These are phyloP conservation scores for Gallinago paraguaiae DNA, from an alignment of 2,113 vertebrate genomes.

Conservation along the genomic window DNA sequence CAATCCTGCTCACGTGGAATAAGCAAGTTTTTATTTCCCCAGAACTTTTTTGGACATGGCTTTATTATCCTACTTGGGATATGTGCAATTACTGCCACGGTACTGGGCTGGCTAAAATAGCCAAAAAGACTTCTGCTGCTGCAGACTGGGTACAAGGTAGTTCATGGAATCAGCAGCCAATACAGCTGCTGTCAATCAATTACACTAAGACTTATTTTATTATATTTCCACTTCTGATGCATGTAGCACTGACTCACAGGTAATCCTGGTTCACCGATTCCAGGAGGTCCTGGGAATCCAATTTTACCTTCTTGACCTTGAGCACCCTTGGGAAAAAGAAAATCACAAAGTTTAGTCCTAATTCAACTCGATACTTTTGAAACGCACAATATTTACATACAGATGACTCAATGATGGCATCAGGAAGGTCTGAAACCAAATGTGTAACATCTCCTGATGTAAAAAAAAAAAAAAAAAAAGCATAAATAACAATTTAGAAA, in stretches of 20 bases:
- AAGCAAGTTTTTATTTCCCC: not conserved
- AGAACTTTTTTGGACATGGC: not conserved
- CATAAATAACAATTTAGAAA: not conserved
- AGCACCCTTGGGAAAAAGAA: constrained; percentile 78
- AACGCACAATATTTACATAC: not conserved
- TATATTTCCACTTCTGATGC: not conserved
- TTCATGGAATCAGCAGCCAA: not conserved
- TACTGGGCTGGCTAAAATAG: not conserved
- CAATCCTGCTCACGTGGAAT: not conserved
- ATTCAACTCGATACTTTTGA: not conserved
- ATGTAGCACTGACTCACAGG: constrained; percentile 73
- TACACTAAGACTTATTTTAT: not conserved
- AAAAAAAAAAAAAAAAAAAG: not conserved
- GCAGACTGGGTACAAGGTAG: not conserved
- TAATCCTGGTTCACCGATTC: constrained; percentile 82
- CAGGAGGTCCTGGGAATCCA: constrained; percentile 79
- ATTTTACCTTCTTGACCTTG: constrained; percentile 82
- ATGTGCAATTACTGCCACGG: not conserved
- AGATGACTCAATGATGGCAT: not conserved
- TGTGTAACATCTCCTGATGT: not conserved
- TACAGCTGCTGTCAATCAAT: not conserved
- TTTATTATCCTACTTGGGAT: not conserved
- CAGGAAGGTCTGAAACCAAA: not conserved
- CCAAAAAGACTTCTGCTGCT: not conserved
- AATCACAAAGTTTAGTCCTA: not conserved